A percentile compares a stretch with the other conserved stretches of the same genome.
These are phyloP conservation scores for Archivesica marissinica DNA, from an alignment of 1,140 invertebrate genomes.

Conservation along the genomic window DNA sequence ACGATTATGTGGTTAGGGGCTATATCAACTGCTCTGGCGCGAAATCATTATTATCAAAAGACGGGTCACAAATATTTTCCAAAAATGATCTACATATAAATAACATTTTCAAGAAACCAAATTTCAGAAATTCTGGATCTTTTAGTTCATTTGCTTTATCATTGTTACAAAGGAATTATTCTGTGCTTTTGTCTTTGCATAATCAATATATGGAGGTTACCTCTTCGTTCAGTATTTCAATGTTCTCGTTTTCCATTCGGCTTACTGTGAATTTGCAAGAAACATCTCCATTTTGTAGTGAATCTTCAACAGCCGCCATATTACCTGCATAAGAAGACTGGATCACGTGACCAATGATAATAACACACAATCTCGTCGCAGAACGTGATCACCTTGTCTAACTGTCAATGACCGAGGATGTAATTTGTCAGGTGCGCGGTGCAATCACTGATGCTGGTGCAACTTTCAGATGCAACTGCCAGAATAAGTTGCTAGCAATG, in stretches of 20 bases:
- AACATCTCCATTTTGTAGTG: constrained; percentile 53
- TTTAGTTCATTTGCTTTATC: too few species aligned
- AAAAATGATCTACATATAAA: too few species aligned
- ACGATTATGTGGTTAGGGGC: too few species aligned
- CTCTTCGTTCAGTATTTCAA: constrained; percentile 52
- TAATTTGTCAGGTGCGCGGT: too few species aligned
- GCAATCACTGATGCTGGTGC: too few species aligned
- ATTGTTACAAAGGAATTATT: not conserved
- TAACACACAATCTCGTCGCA: constrained; percentile 55
- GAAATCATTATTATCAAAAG: too few species aligned
- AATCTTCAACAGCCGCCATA: constrained; percentile 61
- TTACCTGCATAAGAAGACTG: constrained; percentile 59
- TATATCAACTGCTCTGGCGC: too few species aligned
- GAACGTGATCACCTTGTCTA: constrained; percentile 9
- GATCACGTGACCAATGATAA: constrained; percentile 60
- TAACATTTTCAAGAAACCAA: constrained; percentile 10
- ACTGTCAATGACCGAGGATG: too few species aligned
- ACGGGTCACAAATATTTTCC: too few species aligned
- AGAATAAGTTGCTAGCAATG: too few species aligned
- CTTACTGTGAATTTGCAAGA: constrained; percentile 14
- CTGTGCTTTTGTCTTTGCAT: constrained; percentile 13
- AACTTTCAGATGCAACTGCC: too few species aligned
- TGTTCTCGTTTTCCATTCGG: constrained; percentile 59
- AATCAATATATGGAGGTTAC: not conserved
- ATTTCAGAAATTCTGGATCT: constrained; percentile 7